A percentile compares a stretch with the other conserved stretches of the same genome.
These are phyloP conservation scores for Piscicola geometra DNA, from an alignment of 2,888 invertebrate species.

Conservation along the genomic window DNA sequence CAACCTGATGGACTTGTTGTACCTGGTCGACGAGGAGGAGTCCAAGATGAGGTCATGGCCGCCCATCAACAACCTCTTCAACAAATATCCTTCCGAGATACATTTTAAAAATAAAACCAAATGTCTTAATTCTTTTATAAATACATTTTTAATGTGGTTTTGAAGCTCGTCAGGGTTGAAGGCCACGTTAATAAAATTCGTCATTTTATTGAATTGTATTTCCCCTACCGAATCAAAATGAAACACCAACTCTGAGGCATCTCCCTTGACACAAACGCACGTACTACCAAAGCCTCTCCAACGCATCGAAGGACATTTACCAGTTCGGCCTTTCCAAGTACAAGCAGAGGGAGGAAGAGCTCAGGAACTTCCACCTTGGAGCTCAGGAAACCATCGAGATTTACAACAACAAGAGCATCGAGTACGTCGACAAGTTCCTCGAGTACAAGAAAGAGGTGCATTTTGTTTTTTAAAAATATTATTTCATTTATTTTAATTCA, in stretches of 20 bases:
- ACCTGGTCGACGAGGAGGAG: conserved; percentile 29
- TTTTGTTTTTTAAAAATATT: too few species aligned
- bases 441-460: conserved; percentile 33
- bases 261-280: neutral
- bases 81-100: conserved; percentile 31
- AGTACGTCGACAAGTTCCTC: conserved; percentile 25
- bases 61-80: conserved; percentile 27
- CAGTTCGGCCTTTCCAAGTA: conserved; percentile 15
- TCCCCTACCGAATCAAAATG: too few species aligned
- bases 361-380: neutral
- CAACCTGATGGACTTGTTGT: neutral
- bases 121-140: too few species aligned
- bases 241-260: too few species aligned
- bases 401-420: conserved; percentile 7
- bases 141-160: too few species aligned
- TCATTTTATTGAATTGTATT: too few species aligned
- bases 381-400: neutral
- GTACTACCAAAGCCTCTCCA: neutral
- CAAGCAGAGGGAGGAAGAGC: conserved; percentile 25
- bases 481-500: too few species aligned
- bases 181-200: too few species aligned
- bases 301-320: conserved; percentile 8
- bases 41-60: conserved; percentile 26
- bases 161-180: too few species aligned
- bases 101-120: too few species aligned